A percentile compares a stretch with the other conserved stretches of the same genome.
These are phyloP conservation scores for Bradypodion pumilum DNA, from an alignment of 2,797 vertebrate genomes.

Conservation along the genomic window DNA sequence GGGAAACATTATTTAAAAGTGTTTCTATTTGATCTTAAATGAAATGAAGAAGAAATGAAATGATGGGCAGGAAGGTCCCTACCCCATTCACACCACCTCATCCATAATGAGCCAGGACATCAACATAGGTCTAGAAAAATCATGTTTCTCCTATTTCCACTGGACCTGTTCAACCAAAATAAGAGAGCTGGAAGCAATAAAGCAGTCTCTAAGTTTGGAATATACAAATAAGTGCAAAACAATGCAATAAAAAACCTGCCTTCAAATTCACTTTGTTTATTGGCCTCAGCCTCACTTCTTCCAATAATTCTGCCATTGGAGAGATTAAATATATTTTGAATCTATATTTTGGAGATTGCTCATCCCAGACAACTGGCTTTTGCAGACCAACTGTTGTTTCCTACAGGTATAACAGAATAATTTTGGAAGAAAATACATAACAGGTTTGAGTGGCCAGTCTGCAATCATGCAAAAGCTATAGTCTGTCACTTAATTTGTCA, in stretches of 20 bases:
- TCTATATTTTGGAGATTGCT: not conserved
- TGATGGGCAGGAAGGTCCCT: too few relatives aligned
- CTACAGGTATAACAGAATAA: not conserved
- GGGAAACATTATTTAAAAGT: too few relatives aligned
- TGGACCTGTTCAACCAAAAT: too few relatives aligned
- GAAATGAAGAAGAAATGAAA: too few relatives aligned
- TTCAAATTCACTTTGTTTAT: too few relatives aligned
- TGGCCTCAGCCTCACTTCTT: not conserved
- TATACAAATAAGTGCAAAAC: not conserved
- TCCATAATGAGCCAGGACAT: too few relatives aligned
- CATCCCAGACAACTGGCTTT: not conserved
- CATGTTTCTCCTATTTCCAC: too few relatives aligned
- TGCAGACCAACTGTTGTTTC: not conserved
- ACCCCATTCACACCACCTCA: too few relatives aligned
- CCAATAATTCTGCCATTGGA: not conserved
- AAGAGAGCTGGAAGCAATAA: too few relatives aligned
- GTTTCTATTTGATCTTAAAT: too few relatives aligned
- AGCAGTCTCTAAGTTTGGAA: not conserved
- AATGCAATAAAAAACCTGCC: not conserved
- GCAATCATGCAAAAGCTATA: not conserved
- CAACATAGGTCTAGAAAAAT: too few relatives aligned
- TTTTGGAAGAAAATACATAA: constrained; percentile 5
- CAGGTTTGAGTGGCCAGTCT: not conserved
- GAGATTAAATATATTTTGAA: not conserved
- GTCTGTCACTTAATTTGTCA: constrained; percentile 19